Evolutionary conservation across 2,888 invertebrate genomes (phyloP).

Genomic region (Sylvicola cinctus): DNA sequence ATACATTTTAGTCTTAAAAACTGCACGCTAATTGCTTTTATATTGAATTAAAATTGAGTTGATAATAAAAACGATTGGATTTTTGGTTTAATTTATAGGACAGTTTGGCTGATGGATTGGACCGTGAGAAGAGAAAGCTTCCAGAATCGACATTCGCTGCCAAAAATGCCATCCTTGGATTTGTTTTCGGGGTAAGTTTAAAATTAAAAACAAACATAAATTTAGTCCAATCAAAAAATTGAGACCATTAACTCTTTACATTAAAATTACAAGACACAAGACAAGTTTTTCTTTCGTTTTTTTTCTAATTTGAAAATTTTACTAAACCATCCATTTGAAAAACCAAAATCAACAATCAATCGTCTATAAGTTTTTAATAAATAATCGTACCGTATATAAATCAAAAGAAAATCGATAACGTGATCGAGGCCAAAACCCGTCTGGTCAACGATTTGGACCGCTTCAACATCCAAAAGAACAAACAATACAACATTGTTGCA

Average conservation of each 20-base stretch:
- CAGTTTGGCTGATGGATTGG: conserved; percentile 26
- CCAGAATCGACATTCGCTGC: conserved; percentile 46
- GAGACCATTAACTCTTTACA: too few species aligned
- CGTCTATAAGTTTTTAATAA: too few species aligned
- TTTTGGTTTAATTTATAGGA: conserved; percentile 20
- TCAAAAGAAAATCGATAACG: conserved; percentile 65
- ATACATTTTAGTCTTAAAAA: too few species aligned
- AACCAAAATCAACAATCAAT: too few species aligned
- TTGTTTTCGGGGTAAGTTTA: conserved; percentile 60
- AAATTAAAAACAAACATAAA: too few species aligned
- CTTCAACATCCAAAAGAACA: conserved; percentile 54
- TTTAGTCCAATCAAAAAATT: not conserved
- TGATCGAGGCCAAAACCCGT: conserved; percentile 60
- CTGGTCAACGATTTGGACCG: conserved; percentile 47
- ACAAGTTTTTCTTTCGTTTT: not conserved
- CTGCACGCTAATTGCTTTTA: too few species aligned
- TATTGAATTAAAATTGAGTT: too few species aligned
- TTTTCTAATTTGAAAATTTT: too few species aligned
- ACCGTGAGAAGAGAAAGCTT: conserved; percentile 54
- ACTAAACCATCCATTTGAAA: too few species aligned
- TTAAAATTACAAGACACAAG: too few species aligned
- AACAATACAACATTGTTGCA: conserved; percentile 47
- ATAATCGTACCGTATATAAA: too few species aligned
- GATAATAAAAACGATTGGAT: too few species aligned
- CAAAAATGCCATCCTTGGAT: conserved; percentile 60